Percentiles rank a stretch among this genome's conserved stretches.
Conservation (phyloP, 2,888 invertebrate species). For the Papilio protenor region DNA sequence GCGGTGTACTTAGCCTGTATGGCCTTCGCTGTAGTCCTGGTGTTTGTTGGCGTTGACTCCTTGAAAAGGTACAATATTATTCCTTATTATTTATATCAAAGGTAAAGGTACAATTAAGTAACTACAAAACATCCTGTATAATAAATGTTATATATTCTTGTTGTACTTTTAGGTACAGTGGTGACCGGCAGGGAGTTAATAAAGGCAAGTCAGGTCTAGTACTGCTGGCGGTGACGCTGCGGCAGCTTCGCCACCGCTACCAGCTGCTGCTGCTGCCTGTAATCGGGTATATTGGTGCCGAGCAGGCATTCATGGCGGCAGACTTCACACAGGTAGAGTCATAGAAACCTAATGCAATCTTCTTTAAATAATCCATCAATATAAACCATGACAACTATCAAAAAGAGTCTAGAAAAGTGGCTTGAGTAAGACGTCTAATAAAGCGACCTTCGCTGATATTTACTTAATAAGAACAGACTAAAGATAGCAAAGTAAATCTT, state of each 20-base stretch:
- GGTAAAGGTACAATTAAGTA: not conserved
- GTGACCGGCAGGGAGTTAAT: conserved; percentile 80
- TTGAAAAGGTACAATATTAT: conserved; percentile 85
- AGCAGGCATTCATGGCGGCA: conserved; percentile 96
- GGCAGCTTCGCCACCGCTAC: conserved; percentile 89
- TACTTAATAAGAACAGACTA: no score
- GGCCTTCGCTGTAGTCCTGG: conserved; percentile 88
- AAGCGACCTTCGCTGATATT: no score
- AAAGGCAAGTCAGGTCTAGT: conserved; percentile 87
- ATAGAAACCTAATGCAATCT: not conserved
- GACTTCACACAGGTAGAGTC: conserved; percentile 87
- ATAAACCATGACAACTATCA: not conserved
- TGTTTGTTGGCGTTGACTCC: conserved; percentile 92
- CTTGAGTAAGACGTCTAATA: no score
- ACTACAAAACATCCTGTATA: not conserved
- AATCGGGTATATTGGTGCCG: conserved; percentile 96
- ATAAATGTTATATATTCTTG: not conserved
- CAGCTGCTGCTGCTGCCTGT: conserved; percentile 94
- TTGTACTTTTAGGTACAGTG: conserved; percentile 61
- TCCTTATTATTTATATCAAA: not conserved
- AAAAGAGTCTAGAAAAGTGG: not conserved
- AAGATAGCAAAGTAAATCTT: no score
- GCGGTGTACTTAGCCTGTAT: conserved; percentile 93
- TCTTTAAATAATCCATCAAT: not conserved
- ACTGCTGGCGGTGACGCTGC: conserved; percentile 90